A percentile compares a stretch with the other conserved stretches of the same genome.
Evolutionary conservation across 2,113 vertebrate species (phyloP).

Genomic region (Vanacampus margaritifer): DNA sequence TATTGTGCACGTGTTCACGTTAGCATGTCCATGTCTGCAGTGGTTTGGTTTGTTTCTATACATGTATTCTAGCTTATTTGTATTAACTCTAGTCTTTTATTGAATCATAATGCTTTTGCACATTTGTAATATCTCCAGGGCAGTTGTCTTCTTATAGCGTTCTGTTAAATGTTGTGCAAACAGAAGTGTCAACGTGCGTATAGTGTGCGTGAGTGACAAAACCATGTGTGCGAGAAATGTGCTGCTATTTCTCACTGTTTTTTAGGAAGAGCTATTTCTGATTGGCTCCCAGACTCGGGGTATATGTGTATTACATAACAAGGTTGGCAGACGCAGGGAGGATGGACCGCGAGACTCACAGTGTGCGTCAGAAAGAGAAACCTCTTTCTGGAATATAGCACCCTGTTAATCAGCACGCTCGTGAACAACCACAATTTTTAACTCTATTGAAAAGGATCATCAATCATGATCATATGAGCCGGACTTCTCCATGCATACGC

Average conservation of each 20-base stretch:
- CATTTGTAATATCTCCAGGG: constrained; percentile 52
- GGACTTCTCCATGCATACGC: constrained; percentile 70
- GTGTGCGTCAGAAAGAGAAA: constrained; percentile 60
- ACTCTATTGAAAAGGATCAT: constrained; percentile 40
- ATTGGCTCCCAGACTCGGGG: constrained; percentile 70
- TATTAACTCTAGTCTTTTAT: constrained; percentile 8
- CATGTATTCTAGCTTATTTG: neutral
- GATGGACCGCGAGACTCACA: constrained; percentile 62
- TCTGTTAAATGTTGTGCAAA: constrained; percentile 52
- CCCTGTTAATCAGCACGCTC: constrained; percentile 43
- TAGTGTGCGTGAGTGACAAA: constrained; percentile 31
- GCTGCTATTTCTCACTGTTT: constrained; percentile 54
- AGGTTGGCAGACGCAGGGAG: constrained; percentile 71
- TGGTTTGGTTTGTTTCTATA: constrained; percentile 10
- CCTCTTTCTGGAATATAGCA: constrained; percentile 60
- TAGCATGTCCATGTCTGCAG: constrained; percentile 16
- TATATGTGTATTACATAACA: constrained; percentile 76
- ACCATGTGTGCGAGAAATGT: constrained; percentile 36
- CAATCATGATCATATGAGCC: constrained; percentile 63
- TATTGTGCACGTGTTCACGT: constrained; percentile 10
- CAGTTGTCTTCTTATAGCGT: constrained; percentile 59
- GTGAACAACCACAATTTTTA: constrained; percentile 21
- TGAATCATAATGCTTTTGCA: constrained; percentile 35
- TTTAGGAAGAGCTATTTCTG: constrained; percentile 65
- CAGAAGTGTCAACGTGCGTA: constrained; percentile 51